These are phyloP conservation scores for Acrocephalus kingi DNA, from an alignment of 2,113 vertebrate genomes.

Conservation along the genomic window DNA sequence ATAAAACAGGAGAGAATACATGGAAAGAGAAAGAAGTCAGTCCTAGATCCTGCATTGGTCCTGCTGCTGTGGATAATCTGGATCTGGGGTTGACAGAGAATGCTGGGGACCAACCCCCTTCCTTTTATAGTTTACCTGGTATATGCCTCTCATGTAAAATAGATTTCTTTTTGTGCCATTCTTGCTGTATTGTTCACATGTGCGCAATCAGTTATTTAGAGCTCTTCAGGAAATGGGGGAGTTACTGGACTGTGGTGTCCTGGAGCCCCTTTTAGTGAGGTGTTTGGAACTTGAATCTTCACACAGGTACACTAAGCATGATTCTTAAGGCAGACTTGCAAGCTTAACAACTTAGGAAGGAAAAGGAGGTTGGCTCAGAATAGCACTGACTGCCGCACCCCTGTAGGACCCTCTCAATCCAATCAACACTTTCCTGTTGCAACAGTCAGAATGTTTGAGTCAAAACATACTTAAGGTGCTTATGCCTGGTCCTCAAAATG, in stretches of 20 bases:
- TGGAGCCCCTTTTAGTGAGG: background rate
- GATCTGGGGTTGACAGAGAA: fast-evolving
- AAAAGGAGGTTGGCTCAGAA: background rate
- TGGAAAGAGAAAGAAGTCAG: background rate
- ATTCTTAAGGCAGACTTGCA: background rate
- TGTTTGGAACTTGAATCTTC: background rate
- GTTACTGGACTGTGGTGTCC: background rate
- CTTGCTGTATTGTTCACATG: background rate
- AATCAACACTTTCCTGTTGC: background rate
- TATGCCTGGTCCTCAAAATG: background rate
- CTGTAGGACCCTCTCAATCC: background rate
- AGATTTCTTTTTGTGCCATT: background rate
- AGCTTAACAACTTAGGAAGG: background rate
- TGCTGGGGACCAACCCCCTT: background rate
- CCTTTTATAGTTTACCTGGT: background rate
- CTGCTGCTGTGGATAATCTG: background rate
- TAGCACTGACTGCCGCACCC: background rate
- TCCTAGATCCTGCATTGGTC: background rate
- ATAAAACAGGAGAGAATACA: background rate
- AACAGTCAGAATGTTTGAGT: background rate
- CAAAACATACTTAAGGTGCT: background rate
- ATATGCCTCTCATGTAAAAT: background rate
- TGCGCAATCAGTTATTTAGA: background rate
- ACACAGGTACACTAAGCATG: background rate
- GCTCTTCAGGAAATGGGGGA: background rate